Conservation (phyloP, 1,140 invertebrate genomes). For the Luehdorfia chinensis region DNA sequence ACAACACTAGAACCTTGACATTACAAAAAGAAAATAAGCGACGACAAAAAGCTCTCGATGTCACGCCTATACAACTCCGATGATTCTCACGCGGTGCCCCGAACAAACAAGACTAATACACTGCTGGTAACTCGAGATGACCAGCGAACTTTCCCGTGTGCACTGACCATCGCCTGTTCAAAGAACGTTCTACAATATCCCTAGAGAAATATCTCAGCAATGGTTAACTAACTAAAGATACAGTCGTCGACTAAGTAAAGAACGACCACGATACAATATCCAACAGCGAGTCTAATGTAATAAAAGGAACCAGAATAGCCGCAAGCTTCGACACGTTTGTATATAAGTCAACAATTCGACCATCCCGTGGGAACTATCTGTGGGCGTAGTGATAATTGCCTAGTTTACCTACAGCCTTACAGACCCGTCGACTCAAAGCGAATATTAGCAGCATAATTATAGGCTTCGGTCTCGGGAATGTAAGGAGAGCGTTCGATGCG, state of each 20-base stretch:
- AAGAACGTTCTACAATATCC: not conserved
- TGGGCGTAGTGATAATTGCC: conserved; percentile 61
- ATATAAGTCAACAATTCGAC: conserved; percentile 56
- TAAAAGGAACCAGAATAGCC: conserved; percentile 47
- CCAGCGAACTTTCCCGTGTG: conserved; percentile 33
- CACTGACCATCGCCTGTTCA: conserved; percentile 31
- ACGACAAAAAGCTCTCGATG: conserved; percentile 60
- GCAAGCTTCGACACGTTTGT: conserved; percentile 57
- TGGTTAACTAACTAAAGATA: conserved; percentile 36
- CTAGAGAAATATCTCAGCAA: conserved; percentile 20
- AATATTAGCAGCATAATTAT: conserved; percentile 53
- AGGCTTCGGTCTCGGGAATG: conserved; percentile 32
- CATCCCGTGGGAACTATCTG: conserved; percentile 63
- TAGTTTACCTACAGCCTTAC: conserved; percentile 55
- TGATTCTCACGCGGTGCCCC: conserved; percentile 61
- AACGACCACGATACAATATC: conserved; percentile 47
- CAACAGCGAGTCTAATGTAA: conserved; percentile 41
- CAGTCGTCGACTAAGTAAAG: conserved; percentile 42
- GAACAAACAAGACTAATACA: conserved; percentile 57
- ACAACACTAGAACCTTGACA: conserved; percentile 33
- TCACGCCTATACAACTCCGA: conserved; percentile 66
- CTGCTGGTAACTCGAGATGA: conserved; percentile 43
- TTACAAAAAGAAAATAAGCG: conserved; percentile 40
- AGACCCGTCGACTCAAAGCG: conserved; percentile 39
- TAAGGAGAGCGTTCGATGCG: conserved; percentile 32